Conservation (phyloP, 2,888 invertebrate species). For the Microplitis manilae region DNA sequence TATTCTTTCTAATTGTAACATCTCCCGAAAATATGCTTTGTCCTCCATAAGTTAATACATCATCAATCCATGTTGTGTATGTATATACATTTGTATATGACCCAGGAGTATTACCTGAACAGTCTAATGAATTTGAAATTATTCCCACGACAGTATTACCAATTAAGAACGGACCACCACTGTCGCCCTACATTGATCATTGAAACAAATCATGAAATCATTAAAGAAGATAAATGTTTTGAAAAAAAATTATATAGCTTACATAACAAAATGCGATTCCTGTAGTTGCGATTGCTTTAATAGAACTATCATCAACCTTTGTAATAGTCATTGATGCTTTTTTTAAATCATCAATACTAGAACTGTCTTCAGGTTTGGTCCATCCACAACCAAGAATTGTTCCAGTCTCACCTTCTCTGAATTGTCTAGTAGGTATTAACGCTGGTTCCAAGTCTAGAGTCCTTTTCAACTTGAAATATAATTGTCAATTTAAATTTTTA, state of each 20-base stretch:
- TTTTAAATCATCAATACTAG: neutral
- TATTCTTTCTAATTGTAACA: neutral
- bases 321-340: constrained; percentile 5
- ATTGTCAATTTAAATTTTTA: too few relatives aligned
- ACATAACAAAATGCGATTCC: constrained; percentile 10
- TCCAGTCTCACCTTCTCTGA: neutral
- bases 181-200: constrained; percentile 21
- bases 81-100: constrained; percentile 6
- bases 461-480: neutral
- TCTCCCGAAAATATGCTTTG: neutral
- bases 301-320: neutral
- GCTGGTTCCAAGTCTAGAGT: constrained; percentile 6
- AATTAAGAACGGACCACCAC: constrained; percentile 16
- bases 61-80: constrained; percentile 21
- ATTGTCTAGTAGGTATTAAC: neutral
- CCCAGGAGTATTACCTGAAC: constrained; percentile 1
- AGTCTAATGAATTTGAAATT: constrained; percentile 16
- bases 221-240: neutral
- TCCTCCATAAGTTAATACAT: neutral
- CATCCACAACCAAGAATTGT: constrained; percentile 20
- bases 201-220: neutral
- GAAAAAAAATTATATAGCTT: neutral
- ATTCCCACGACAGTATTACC: neutral
- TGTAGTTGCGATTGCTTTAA: neutral
- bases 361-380: constrained; percentile 3